These are phyloP conservation scores for Zaprionus obscuricornis DNA, from an alignment of 2,888 invertebrate species.

Conservation along the genomic window DNA sequence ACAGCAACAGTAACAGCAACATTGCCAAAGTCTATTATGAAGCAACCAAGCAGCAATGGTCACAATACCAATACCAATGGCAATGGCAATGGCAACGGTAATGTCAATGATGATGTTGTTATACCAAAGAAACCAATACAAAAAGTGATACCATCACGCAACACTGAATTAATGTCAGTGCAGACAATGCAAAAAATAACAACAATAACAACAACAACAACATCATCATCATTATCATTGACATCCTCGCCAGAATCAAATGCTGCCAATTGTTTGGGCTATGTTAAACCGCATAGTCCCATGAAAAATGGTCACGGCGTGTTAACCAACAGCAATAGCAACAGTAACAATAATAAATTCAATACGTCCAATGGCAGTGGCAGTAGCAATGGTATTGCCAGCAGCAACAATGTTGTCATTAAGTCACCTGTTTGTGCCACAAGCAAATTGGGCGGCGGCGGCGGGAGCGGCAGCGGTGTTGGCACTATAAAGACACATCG, in stretches of 20 bases:
- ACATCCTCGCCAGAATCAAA: conserved; percentile 32
- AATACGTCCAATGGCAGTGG: conserved; percentile 61
- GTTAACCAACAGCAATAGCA: conserved; percentile 60
- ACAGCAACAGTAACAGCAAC: conserved; percentile 30
- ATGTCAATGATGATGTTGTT: conserved; percentile 74
- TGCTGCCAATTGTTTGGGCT: conserved; percentile 73
- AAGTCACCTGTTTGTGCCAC: conserved; percentile 80
- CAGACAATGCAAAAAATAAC: conserved; percentile 25
- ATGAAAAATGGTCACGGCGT: conserved; percentile 74
- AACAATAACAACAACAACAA: conserved; percentile 24
- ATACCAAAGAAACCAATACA: conserved; percentile 88
- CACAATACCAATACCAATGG: conserved; percentile 41
- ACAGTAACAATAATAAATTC: conserved; percentile 54
- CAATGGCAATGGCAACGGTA: conserved; percentile 48
- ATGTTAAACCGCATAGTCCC: conserved; percentile 84
- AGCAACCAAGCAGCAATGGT: conserved; percentile 64
- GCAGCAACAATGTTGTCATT: conserved; percentile 47
- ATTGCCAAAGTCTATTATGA: conserved; percentile 81
- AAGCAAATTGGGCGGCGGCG: conserved; percentile 66
- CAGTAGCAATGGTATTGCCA: background rate
- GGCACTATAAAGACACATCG: conserved; percentile 77
- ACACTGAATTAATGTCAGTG: conserved; percentile 82
- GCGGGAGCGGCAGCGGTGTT: too few relatives aligned
- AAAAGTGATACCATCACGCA: conserved; percentile 91
- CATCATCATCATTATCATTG: conserved; percentile 18